phyloP scores from a whole-genome alignment of 1,140 invertebrate species.

The Dysdera silvatica region DNA sequence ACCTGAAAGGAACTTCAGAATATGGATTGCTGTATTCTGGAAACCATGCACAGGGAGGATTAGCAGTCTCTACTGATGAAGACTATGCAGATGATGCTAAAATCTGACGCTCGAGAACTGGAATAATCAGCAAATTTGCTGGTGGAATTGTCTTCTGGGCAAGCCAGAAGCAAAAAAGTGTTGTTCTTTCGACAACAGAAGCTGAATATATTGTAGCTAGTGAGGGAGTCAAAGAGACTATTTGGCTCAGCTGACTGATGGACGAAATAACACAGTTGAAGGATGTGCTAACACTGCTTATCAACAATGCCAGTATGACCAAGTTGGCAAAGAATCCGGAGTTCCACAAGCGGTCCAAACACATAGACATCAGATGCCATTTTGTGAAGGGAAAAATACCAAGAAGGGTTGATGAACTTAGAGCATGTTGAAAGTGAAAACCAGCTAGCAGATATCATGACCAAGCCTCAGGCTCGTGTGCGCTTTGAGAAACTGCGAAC shows the following conservation, averaged over 20 bases:
- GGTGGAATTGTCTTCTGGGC: conserved; percentile 8
- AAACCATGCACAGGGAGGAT: not conserved
- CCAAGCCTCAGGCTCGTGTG: conserved; percentile 15
- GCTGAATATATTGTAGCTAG: conserved; percentile 25
- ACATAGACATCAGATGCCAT: conserved; percentile 27
- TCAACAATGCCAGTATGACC: conserved; percentile 32
- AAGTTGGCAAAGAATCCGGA: conserved; percentile 20
- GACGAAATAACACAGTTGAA: not conserved
- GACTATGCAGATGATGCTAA: conserved; percentile 19
- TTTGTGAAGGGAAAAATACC: conserved; percentile 39
- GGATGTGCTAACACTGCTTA: not conserved
- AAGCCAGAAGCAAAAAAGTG: conserved; percentile 4
- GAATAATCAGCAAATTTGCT: not conserved
- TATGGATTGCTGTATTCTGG: conserved; percentile 9
- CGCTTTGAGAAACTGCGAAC: not conserved
- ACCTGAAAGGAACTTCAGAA: conserved; percentile 44
- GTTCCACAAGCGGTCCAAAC: conserved; percentile 20
- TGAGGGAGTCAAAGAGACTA: conserved; percentile 23
- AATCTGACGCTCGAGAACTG: conserved; percentile 16
- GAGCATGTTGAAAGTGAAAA: not conserved
- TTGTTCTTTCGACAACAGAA: conserved; percentile 20
- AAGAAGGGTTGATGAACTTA: not conserved
- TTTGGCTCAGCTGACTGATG: conserved; percentile 25
- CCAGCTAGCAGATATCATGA: conserved; percentile 29
- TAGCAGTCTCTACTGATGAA: conserved; percentile 37